Percentiles rank a stretch among this genome's conserved stretches.
These are phyloP conservation scores for Ascidia mentula DNA, from an alignment of 23 tunicate species.

Conservation along the genomic window DNA sequence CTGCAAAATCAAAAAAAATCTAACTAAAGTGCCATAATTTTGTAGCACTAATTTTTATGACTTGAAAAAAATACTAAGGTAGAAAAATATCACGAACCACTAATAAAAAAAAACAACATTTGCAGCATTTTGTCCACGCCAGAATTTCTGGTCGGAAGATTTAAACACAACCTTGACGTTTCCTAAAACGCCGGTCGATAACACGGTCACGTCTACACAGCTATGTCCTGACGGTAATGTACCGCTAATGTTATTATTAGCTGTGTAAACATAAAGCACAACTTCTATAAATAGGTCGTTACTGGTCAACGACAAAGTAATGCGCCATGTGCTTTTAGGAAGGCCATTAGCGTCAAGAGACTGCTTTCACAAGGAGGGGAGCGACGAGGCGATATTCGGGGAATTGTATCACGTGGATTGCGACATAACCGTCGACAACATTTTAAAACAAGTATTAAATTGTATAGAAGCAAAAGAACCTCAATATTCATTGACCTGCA, in stretches of 20 bases:
- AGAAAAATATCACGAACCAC: no score
- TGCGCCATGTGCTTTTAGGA: not conserved
- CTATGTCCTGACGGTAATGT: not conserved
- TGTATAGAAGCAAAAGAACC: no score
- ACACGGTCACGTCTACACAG: not conserved
- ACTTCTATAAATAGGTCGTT: not conserved
- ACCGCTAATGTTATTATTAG: no score
- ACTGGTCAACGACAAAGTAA: not conserved
- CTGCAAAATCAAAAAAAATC: no score
- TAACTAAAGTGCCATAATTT: no score
- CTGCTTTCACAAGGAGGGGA: not conserved
- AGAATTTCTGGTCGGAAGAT: not conserved
- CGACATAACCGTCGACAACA: not conserved
- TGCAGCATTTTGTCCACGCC: not conserved
- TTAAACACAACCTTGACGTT: not conserved
- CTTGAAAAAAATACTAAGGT: no score
- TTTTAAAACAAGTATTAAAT: not conserved
- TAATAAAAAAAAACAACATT: no score
- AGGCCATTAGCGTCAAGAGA: constrained; percentile 7
- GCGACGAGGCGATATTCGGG: not conserved
- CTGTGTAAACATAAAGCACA: no score
- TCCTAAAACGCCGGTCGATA: not conserved
- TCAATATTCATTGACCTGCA: no score
- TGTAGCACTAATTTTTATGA: no score
- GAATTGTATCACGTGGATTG: not conserved